Evolutionary conservation across 2,888 invertebrate genomes (phyloP).

Genomic region (Melanotus villosus): DNA sequence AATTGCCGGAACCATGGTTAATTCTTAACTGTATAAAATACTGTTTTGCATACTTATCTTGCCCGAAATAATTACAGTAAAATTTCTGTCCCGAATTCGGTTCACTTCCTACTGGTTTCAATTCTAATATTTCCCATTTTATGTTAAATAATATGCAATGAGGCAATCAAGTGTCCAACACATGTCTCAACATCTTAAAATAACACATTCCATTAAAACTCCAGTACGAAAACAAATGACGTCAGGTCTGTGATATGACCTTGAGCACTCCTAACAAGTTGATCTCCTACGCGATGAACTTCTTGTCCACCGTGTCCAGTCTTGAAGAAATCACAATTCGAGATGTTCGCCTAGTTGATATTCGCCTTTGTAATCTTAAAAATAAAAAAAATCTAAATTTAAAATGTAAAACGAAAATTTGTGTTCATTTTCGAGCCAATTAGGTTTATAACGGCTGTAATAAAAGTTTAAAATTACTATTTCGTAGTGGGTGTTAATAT

Average conservation of each 20-base stretch:
- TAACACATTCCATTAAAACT: slow-evolving; percentile 47
- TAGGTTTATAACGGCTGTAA: not conserved
- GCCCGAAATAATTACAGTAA: not conserved
- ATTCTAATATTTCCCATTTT: not conserved
- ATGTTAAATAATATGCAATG: slow-evolving; percentile 26
- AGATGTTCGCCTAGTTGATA: not conserved
- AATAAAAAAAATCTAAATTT: too few species aligned
- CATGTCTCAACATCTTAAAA: slow-evolving; percentile 43
- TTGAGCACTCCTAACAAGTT: slow-evolving; percentile 41
- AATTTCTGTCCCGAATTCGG: too few species aligned
- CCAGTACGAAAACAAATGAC: slow-evolving; percentile 46
- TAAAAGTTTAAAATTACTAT: slow-evolving; percentile 28
- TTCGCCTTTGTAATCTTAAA: not conserved
- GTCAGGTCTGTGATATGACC: slow-evolving; percentile 44
- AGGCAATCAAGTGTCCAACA: slow-evolving; percentile 34
- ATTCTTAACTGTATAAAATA: slow-evolving; percentile 20
- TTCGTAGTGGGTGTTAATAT: slow-evolving; percentile 41
- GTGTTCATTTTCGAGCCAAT: not conserved
- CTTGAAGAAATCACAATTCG: slow-evolving; percentile 14
- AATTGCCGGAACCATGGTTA: slow-evolving; percentile 31
- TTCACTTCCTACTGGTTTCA: not conserved
- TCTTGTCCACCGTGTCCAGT: slow-evolving; percentile 13
- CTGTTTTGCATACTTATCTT: slow-evolving; percentile 13
- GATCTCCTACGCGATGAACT: slow-evolving; percentile 40
- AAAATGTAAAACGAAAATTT: not conserved